Base-by-base conservation (phyloP, 2,888 invertebrate species). In the Xestoiulus laeticollis region DNA sequence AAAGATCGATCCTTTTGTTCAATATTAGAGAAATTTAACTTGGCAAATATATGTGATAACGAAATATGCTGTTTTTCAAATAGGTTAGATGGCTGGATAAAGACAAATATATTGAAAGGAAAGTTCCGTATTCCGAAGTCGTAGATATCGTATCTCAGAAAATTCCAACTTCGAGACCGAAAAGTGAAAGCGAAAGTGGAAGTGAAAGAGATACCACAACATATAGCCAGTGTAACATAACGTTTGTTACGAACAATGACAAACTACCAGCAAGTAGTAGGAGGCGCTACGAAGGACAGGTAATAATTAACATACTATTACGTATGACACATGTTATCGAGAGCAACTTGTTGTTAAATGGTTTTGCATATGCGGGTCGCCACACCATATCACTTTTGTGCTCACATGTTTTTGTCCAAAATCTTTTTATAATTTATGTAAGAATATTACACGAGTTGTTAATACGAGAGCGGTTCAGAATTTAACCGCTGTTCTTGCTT, bases 71-170 rank as follows among this genome's bases (percentile, higher is more conserved):
- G 84, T 22, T 68, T 68, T 4, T 48, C 43, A 26, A 38, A 43
- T 87, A 91, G 90, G 90, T 90, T 16, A 93, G 94, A 85, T 94
- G 94, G 48, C 94, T 94, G 93, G 95, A 95, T 88, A 94, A 93
- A 89, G 95, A 95, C 89, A 93, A 94, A 89, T 94, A 94, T 91
- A 94, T 94, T 89, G 95, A 96, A 90, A 94, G 94, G 22, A 94
- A 93, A 90, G 93, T 95, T n/a, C 93, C 92, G 14, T 92, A 93
- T 30, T 91, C 93, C 5, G 96, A 96, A 89, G 92, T 96, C 2
- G 92, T 95, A 0, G 96, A 96, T 68, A 94, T 94, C 89, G 93
- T 97, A 87, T 95, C 95, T 90, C 94, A 94, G 90, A 94, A 94
- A 88, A 91, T 68, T n/a, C 22, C 10, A 3, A 3, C 94, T 2